Percentiles rank a stretch among this genome's conserved stretches.
These are phyloP conservation scores for Andrena dorsata DNA, from an alignment of 2,888 invertebrate species.

Conservation along the genomic window DNA sequence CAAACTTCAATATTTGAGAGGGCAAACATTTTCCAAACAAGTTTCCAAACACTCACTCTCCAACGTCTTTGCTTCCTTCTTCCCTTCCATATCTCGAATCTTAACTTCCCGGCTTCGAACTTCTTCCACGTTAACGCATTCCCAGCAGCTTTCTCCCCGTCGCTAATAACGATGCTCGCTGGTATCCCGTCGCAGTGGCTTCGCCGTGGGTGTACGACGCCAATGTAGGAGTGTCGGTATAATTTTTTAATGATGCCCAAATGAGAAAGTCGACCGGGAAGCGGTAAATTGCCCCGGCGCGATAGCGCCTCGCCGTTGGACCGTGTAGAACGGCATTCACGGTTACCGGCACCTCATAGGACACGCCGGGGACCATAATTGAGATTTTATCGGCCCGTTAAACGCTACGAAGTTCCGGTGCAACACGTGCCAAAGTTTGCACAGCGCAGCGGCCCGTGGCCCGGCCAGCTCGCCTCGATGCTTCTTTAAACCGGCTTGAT, in stretches of 20 bases:
- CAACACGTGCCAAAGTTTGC: conserved; percentile 70
- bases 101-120: not conserved
- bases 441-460: conserved; percentile 15
- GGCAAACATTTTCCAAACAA: no score
- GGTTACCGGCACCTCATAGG: conserved; percentile 53
- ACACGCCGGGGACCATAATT: conserved; percentile 67
- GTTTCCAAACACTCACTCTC: no score
- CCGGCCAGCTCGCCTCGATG: conserved; percentile 25
- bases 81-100: no score
- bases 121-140: not conserved
- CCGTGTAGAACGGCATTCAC: conserved; percentile 20
- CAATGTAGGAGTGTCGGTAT: not conserved
- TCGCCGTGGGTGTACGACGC: not conserved
- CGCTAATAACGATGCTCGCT: not conserved
- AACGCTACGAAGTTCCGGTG: conserved; percentile 67
- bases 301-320: conserved; percentile 31
- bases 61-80: no score
- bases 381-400: conserved; percentile 72
- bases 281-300: conserved; percentile 39
- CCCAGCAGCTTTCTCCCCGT: not conserved
- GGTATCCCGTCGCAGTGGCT: not conserved
- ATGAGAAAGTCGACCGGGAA: conserved; percentile 18
- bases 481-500: conserved; percentile 46
- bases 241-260: conserved; percentile 26
- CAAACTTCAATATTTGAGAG: no score